phyloP scores from a whole-genome alignment of 1,140 invertebrate species.

The Onthophagus taurus region DNA sequence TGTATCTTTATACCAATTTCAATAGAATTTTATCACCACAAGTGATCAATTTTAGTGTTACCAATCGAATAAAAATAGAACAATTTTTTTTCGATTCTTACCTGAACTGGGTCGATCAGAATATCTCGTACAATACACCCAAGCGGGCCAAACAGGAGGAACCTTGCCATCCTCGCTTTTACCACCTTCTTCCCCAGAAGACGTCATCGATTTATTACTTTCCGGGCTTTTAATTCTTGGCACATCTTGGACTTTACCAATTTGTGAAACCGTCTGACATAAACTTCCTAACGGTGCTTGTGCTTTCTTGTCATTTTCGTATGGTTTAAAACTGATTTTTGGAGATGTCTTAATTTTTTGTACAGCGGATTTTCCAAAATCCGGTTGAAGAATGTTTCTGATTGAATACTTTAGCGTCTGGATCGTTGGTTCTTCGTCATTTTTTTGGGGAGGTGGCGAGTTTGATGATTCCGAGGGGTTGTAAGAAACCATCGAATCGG shows the following conservation, averaged over 20 bases:
- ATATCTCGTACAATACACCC: constrained; percentile 95
- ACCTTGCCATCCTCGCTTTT: constrained; percentile 32
- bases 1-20: too few species aligned
- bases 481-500: constrained; percentile 12
- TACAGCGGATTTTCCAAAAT: constrained; percentile 34
- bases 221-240: constrained; percentile 19
- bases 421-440: constrained; percentile 26
- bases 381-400: constrained; percentile 34
- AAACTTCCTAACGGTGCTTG: constrained; percentile 45
- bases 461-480: constrained; percentile 7
- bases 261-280: constrained; percentile 52
- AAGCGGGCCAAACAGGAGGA: constrained; percentile 59
- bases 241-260: constrained; percentile 37
- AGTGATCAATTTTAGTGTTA: too few species aligned
- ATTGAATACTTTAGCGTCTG: constrained; percentile 37
- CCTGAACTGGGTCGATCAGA: constrained; percentile 92
- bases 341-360: constrained; percentile 22
- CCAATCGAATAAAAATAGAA: too few species aligned
- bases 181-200: constrained; percentile 22
- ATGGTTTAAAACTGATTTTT: constrained; percentile 33
- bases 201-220: constrained; percentile 17
- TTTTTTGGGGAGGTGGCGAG: constrained; percentile 6
- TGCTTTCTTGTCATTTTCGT: constrained; percentile 26
- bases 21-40: too few species aligned
- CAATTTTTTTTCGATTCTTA: too few species aligned